Conservation (phyloP, 2,888 invertebrate species). For the Dusona sp. region DNA sequence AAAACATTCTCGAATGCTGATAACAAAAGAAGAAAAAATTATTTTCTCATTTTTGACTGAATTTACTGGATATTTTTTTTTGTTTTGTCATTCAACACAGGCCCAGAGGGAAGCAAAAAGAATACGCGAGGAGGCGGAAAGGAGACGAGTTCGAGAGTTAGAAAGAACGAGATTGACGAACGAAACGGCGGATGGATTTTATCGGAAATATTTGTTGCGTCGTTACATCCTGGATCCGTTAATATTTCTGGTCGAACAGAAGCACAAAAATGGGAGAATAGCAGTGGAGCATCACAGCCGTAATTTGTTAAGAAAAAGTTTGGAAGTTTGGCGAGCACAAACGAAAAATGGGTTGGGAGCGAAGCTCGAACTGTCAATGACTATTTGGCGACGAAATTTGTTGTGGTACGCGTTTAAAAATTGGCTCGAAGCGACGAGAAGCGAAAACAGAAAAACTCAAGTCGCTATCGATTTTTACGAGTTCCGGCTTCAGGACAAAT, state of each 20-base stretch:
- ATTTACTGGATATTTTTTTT: background rate
- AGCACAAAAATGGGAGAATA: slow-evolving; percentile 77
- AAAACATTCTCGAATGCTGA: background rate
- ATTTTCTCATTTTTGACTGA: background rate
- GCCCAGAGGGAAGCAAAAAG: slow-evolving; percentile 77
- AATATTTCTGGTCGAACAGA: slow-evolving; percentile 74
- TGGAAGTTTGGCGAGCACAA: slow-evolving; percentile 86
- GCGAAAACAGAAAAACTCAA: slow-evolving; percentile 86
- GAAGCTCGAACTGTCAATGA: slow-evolving; percentile 73
- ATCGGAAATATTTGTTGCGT: slow-evolving; percentile 77
- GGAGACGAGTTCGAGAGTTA: slow-evolving; percentile 73
- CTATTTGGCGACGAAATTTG: slow-evolving; percentile 75
- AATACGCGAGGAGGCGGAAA: slow-evolving; percentile 77
- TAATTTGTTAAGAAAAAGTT: slow-evolving; percentile 85
- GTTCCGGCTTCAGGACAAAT: slow-evolving; percentile 86
- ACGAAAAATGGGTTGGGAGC: slow-evolving; percentile 68
- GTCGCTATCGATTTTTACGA: slow-evolving; percentile 91
- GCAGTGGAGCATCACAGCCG: slow-evolving; percentile 87
- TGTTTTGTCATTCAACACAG: slow-evolving; percentile 65
- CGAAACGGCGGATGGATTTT: slow-evolving; percentile 76
- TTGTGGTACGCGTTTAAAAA: slow-evolving; percentile 71
- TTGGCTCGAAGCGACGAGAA: slow-evolving; percentile 74
- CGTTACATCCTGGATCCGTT: slow-evolving; percentile 78
- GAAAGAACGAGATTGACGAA: slow-evolving; percentile 75
- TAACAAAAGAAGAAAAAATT: background rate